Conservation (phyloP, 2,888 invertebrate species). For the Aphrophora alni region DNA sequence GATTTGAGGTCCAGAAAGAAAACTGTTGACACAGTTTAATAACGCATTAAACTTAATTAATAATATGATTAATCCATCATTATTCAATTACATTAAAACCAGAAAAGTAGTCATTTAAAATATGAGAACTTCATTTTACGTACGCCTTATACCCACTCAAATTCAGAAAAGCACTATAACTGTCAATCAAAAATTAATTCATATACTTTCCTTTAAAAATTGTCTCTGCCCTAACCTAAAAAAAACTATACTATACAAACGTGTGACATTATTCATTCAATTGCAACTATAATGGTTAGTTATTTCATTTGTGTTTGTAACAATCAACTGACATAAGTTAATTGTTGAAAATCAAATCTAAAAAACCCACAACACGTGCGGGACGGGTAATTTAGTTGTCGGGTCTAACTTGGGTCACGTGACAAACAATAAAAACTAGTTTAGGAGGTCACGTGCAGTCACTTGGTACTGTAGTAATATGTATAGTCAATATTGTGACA, state of each 20-base stretch:
- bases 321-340: not conserved
- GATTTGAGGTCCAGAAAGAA: no score
- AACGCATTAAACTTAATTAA: no score
- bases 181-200: no score
- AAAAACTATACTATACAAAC: not conserved
- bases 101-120: no score
- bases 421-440: not conserved
- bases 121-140: no score
- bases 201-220: no score
- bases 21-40: no score
- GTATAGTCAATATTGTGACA: not conserved
- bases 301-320: not conserved
- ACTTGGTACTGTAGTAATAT: not conserved
- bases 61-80: no score
- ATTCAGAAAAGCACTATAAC: no score
- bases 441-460: not conserved
- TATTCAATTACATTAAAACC: no score
- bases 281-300: not conserved
- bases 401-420: not conserved
- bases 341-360: not conserved
- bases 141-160: no score
- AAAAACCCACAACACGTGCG: not conserved
- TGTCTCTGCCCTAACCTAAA: not conserved
- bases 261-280: not conserved
- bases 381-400: not conserved